Evolutionary conservation across 2,113 vertebrate species (phyloP).

Genomic region (Merops nubicus): DNA sequence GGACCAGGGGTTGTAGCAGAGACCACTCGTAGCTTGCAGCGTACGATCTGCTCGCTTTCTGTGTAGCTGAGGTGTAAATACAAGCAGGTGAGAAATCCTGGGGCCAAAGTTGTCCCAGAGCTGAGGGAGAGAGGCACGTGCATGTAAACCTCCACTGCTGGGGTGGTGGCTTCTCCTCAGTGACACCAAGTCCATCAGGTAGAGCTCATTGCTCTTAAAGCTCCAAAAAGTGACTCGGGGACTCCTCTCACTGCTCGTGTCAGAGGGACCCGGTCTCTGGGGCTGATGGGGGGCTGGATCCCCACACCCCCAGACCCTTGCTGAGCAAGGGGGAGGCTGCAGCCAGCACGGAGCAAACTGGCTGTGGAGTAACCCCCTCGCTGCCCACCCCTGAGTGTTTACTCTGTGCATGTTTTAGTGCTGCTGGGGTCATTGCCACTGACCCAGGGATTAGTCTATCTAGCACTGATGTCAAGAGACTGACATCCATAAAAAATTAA

Average conservation of each 20-base stretch:
- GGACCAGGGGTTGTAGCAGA: neutral
- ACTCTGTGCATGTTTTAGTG: constrained; percentile 31
- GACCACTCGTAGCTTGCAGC: accelerated
- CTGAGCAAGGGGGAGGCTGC: neutral
- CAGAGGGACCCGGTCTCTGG: too few relatives aligned
- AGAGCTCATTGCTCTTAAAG: neutral
- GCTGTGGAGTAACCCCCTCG: neutral
- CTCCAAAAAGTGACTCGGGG: neutral
- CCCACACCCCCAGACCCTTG: accelerated
- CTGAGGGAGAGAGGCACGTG: neutral
- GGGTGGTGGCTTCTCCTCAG: neutral
- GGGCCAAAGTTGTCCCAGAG: neutral
- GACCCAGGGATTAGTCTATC: constrained; percentile 15
- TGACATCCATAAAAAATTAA: constrained; percentile 25
- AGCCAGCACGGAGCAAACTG: neutral
- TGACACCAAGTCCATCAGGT: accelerated
- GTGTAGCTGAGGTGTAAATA: neutral
- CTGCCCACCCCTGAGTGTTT: constrained; percentile 47
- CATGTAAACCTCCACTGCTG: neutral
- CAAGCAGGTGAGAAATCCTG: neutral
- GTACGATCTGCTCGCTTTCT: too few relatives aligned
- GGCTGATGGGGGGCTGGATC: neutral
- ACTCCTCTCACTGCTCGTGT: accelerated
- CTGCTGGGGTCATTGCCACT: constrained; percentile 32
- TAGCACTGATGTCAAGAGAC: neutral